Evolutionary conservation across 2,888 invertebrate genomes (phyloP), one percentile per base, ranked within the genome.

Genomic region (Heterodera filipjevi): DNA sequence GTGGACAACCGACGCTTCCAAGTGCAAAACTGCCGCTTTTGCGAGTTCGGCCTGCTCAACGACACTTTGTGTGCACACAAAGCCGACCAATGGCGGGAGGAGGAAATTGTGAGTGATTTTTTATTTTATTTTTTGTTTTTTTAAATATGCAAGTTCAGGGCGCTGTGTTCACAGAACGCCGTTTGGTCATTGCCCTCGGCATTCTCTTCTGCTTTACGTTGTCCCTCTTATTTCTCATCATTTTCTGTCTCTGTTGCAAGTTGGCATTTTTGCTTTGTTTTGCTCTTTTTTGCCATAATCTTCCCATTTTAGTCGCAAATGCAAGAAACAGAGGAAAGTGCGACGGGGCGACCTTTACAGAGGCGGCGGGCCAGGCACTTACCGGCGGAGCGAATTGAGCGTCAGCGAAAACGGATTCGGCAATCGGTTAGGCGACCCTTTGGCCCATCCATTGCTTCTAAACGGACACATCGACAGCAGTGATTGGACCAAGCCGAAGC

Each of bases 401-500:
- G 53, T 59, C 75, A 75, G 64, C 46, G 75, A 68, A 14, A 75
- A 75, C 75, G 75, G 68, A 44, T 75, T 75, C 8, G 75, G 66
- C 75, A 44, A 32, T 59, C 75, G 75, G 75, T 75, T 75, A 33
- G 75, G 64, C 44, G 75, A 73, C 35, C 64, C 73, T 12, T 35
- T 73, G 64, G 35, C 64, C 22, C 73, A 64, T 39, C 73, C 46
- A 33, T 19, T 75, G 44, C 33, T 72, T 72, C 14, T 33, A 22
- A 53, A 68, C 68, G 64, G 75, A 59, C 59, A 59, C 66, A 75
- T 30, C 44, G 75, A 75, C 30, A 64, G 66, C 66, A 22, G 27
- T 10, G 75, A 75, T 33, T 75, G 75, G 75, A 10, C 75, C 30
- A 75, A 53, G 46, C 75, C 66, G 30, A 53, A 64, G n/a, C 39